Evolutionary conservation across 2,888 invertebrate species (phyloP).

Genomic region (Scotopteryx bipunctaria): DNA sequence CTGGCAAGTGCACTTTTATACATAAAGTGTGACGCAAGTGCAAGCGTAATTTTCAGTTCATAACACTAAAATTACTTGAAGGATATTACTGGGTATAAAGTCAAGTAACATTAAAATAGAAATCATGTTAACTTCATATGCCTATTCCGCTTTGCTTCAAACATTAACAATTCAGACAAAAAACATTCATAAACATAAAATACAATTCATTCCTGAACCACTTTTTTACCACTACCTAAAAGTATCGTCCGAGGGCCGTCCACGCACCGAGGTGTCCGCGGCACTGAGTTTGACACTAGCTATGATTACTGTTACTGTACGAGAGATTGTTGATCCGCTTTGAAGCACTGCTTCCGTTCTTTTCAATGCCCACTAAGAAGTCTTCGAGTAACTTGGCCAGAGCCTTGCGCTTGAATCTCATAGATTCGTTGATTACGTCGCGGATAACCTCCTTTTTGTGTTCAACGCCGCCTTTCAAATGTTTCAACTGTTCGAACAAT

Average conservation of each 20-base stretch:
- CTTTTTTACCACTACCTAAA: conserved; percentile 12
- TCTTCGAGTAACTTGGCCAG: conserved; percentile 88
- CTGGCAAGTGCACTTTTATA: conserved; percentile 22
- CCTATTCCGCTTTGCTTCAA: conserved; percentile 25
- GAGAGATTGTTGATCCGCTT: conserved; percentile 61
- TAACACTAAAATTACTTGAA: conserved; percentile 6
- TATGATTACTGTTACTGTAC: conserved; percentile 66
- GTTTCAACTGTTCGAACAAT: conserved; percentile 87
- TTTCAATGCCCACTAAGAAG: conserved; percentile 80
- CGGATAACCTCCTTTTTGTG: conserved; percentile 87
- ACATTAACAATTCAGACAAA: conserved; percentile 15
- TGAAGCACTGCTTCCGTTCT: conserved; percentile 77
- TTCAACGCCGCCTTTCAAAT: conserved; percentile 87
- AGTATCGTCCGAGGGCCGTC: conserved; percentile 22
- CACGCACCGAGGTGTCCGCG: conserved; percentile 41
- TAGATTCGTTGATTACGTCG: conserved; percentile 89
- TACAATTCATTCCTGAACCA: conserved; percentile 11
- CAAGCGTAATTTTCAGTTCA: conserved; percentile 14
- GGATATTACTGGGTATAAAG: conserved; percentile 9
- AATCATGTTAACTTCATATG: conserved; percentile 18
- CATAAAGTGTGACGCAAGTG: conserved; percentile 5
- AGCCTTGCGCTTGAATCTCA: conserved; percentile 89
- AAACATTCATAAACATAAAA: conserved; percentile 10
- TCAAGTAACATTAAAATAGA: conserved; percentile 20
- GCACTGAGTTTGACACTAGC: conserved; percentile 61